Evolutionary conservation across 2,888 invertebrate genomes (phyloP).

Genomic region (Caenorhabditis sp.): DNA sequence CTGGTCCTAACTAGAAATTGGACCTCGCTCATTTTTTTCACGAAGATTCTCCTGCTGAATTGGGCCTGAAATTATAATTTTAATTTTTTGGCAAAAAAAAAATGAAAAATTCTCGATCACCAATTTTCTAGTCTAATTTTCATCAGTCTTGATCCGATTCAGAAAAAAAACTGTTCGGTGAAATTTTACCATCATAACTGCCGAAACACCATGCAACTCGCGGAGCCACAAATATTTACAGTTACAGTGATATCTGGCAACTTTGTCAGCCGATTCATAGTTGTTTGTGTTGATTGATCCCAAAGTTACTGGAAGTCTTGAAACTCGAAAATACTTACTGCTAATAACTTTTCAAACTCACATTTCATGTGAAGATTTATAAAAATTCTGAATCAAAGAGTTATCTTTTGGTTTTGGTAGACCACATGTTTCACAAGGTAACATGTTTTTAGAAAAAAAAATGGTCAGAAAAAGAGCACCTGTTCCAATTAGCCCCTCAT

Average conservation of each 20-base stretch:
- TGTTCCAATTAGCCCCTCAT: not conserved
- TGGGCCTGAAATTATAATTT: too few relatives aligned
- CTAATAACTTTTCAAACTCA: not conserved
- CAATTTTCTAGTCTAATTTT: too few relatives aligned
- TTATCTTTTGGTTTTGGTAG: not conserved
- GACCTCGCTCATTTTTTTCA: too few relatives aligned
- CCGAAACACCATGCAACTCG: conserved; percentile 46
- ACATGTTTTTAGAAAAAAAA: not conserved
- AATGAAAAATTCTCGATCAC: too few relatives aligned
- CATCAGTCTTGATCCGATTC: too few relatives aligned
- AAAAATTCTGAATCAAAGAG: not conserved
- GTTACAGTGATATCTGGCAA: conserved; percentile 45
- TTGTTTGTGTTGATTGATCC: conserved; percentile 17
- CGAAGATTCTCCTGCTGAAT: too few relatives aligned
- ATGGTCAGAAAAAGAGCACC: not conserved
- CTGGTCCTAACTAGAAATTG: too few relatives aligned
- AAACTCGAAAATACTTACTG: not conserved
- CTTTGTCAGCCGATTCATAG: conserved; percentile 25
- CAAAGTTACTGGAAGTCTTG: conserved; percentile 17
- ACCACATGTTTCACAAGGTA: not conserved
- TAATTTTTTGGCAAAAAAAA: too few relatives aligned
- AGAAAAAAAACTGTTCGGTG: too few relatives aligned
- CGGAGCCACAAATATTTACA: conserved; percentile 49
- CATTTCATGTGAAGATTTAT: not conserved
- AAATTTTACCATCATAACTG: conserved; percentile 52